Percentiles rank a stretch among this genome's conserved stretches.
Evolutionary conservation across 2,113 vertebrate species (phyloP).

Genomic region (Sceloporus undulatus): DNA sequence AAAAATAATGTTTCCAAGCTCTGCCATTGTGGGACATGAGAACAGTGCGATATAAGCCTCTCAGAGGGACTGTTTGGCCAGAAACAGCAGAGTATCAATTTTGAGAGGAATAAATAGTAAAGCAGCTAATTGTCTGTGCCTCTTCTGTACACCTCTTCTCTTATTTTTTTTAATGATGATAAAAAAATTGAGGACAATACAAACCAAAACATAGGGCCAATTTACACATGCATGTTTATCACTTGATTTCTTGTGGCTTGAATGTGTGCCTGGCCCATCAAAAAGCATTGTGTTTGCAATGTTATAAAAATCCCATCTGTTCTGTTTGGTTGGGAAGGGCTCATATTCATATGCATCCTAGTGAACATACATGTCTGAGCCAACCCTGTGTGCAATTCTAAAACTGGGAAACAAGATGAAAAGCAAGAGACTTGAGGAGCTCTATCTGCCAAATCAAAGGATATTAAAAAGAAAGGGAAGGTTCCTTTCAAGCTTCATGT

Average conservation of each 20-base stretch:
- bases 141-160: too few species aligned
- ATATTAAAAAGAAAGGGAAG: not conserved
- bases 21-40: too few species aligned
- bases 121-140: not conserved
- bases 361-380: not conserved
- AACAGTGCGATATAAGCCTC: too few species aligned
- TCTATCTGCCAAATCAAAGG: not conserved
- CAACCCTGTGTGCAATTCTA: not conserved
- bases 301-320: not conserved
- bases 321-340: not conserved
- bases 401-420: not conserved
- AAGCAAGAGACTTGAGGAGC: not conserved
- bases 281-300: not conserved
- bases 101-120: not conserved
- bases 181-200: not conserved
- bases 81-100: not conserved
- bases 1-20: not conserved
- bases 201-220: not conserved
- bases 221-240: not conserved
- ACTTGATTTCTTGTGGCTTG: not conserved
- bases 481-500: slow-evolving; percentile 11
- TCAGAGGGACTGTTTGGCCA: not conserved
- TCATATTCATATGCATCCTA: not conserved
- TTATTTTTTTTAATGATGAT: not conserved
- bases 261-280: not conserved